Conservation (phyloP, 2,888 invertebrate genomes). For the Drosophila pseudotalamancana region DNA sequence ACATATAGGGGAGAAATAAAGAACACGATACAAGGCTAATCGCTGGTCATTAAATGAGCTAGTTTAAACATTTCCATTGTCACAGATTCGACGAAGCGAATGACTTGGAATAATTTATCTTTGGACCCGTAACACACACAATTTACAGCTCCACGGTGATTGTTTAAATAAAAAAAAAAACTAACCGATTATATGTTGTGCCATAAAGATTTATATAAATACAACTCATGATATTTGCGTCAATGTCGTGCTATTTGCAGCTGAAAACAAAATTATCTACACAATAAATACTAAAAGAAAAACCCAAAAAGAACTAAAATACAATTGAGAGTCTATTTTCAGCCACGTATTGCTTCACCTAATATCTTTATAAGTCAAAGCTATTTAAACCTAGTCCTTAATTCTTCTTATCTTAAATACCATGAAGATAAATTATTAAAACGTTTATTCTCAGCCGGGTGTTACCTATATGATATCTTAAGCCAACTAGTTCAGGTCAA, state of each 20-base stretch:
- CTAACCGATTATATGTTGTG: constrained; percentile 62
- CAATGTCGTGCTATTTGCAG: constrained; percentile 32
- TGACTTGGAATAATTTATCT: constrained; percentile 69
- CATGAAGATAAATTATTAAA: no score
- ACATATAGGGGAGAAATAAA: constrained; percentile 1
- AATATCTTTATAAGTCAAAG: constrained; percentile 1
- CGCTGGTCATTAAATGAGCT: constrained; percentile 41
- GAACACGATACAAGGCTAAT: constrained; percentile 50
- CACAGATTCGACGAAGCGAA: constrained; percentile 35
- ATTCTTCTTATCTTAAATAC: no score
- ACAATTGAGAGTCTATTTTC: constrained; percentile 34
- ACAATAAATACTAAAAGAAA: constrained; percentile 22
- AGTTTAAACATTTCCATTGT: constrained; percentile 50
- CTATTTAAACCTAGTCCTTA: neutral
- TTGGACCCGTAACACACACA: constrained; percentile 36
- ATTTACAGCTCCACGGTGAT: constrained; percentile 67
- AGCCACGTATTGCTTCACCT: neutral
- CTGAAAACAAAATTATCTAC: constrained; percentile 17
- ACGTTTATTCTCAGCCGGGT: no score
- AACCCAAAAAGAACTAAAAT: neutral
- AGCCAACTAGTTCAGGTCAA: no score
- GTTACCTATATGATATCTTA: no score
- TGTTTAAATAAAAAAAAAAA: constrained; percentile 72
- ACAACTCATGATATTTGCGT: constrained; percentile 33
- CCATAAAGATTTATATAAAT: constrained; percentile 54